Conservation (phyloP, 1,140 invertebrate species). For the Halesus radiatus region DNA sequence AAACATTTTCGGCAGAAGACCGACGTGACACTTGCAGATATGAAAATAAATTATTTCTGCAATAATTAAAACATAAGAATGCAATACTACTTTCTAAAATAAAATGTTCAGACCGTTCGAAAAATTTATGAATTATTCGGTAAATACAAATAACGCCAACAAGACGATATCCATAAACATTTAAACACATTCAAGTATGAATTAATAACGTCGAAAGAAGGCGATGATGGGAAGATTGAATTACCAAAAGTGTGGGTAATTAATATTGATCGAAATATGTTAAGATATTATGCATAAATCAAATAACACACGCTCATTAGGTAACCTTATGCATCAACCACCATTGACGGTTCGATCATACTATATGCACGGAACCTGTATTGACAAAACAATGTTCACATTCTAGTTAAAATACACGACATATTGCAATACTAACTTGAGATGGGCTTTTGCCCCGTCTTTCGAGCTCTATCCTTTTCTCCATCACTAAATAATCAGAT, state of each 20-base stretch:
- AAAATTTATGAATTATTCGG: conserved; percentile 20
- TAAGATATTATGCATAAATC: conserved; percentile 31
- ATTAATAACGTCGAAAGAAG: conserved; percentile 26
- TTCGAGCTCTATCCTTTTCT: conserved; percentile 93
- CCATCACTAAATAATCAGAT: conserved; percentile 73
- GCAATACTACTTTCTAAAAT: conserved; percentile 13
- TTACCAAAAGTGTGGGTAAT: not conserved
- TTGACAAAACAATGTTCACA: conserved; percentile 70
- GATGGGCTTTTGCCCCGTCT: conserved; percentile 85
- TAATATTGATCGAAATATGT: conserved; percentile 6
- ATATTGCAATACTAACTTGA: conserved; percentile 77
- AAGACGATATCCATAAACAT: conserved; percentile 32
- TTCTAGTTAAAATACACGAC: conserved; percentile 50
- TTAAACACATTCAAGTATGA: conserved; percentile 31
- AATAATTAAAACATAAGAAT: not conserved
- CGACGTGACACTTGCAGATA: conserved; percentile 40
- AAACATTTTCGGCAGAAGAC: conserved; percentile 32
- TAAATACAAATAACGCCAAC: conserved; percentile 37
- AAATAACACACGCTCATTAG: conserved; percentile 50
- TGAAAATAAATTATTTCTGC: conserved; percentile 18
- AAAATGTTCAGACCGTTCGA: conserved; percentile 6
- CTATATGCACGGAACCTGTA: conserved; percentile 62
- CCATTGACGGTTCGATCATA: conserved; percentile 42
- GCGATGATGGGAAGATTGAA: conserved; percentile 4
- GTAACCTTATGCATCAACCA: conserved; percentile 52